Evolutionary conservation across 2,797 vertebrate genomes (phyloP).

Genomic region (Tadarida brasiliensis): DNA sequence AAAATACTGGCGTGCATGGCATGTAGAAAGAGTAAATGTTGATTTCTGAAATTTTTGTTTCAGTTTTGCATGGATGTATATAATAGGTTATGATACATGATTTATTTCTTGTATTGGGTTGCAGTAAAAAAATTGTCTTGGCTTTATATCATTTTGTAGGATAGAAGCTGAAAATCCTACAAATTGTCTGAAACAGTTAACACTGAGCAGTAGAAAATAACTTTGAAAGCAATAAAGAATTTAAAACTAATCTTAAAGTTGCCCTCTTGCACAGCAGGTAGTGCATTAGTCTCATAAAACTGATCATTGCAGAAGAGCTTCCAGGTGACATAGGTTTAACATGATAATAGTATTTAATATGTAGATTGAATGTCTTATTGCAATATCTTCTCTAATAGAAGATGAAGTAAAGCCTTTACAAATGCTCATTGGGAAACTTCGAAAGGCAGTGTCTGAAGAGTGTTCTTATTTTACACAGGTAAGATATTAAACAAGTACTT

Average conservation of each 20-base stretch:
- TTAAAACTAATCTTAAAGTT: slow-evolving; percentile 11
- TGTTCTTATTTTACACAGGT: slow-evolving; percentile 92
- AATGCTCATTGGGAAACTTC: slow-evolving; percentile 88
- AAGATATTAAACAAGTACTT: slow-evolving; percentile 70
- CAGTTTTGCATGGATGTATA: background rate
- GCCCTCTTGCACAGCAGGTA: background rate
- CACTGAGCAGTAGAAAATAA: slow-evolving; percentile 49
- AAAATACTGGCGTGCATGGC: background rate
- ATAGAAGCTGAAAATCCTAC: slow-evolving; percentile 38
- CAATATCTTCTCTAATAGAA: slow-evolving; percentile 80
- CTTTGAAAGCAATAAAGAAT: slow-evolving; percentile 46
- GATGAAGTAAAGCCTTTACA: slow-evolving; percentile 86
- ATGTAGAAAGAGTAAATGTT: background rate
- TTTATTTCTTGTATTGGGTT: background rate
- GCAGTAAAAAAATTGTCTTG: background rate
- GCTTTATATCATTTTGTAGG: background rate
- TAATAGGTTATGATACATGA: background rate
- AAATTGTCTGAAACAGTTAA: slow-evolving; percentile 27
- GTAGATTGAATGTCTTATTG: background rate
- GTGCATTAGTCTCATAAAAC: background rate
- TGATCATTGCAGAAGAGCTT: background rate
- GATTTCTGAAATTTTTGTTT: slow-evolving; percentile 44
- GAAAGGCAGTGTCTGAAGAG: slow-evolving; percentile 90
- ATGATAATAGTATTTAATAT: background rate
- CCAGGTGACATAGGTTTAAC: background rate